Percentiles rank a stretch among this genome's conserved stretches.
phyloP scores from a whole-genome alignment of 2,888 invertebrate genomes.

The Tridacna gigas region DNA sequence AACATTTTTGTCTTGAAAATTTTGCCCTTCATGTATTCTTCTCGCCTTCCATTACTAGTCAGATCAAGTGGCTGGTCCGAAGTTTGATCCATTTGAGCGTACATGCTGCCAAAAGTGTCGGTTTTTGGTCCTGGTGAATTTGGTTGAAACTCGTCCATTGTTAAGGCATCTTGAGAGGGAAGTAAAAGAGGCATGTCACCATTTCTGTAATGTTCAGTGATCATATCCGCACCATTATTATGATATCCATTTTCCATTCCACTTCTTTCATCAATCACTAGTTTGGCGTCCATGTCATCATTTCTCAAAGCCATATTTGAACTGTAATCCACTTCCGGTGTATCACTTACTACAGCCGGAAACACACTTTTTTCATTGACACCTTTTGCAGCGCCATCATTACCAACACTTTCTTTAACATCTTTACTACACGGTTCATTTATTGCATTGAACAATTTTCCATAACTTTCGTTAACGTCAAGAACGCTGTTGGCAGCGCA shows the following conservation, averaged over 20 bases:
- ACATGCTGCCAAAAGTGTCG: not conserved
- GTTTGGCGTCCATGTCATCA: not conserved
- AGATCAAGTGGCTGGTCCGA: constrained; percentile 67
- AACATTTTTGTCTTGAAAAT: constrained; percentile 66
- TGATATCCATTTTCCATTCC: constrained; percentile 17
- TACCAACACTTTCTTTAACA: not conserved
- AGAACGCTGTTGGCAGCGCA: constrained; percentile 36
- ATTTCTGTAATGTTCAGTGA: constrained; percentile 10
- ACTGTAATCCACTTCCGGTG: not conserved
- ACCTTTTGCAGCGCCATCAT: not conserved
- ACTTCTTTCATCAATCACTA: constrained; percentile 5
- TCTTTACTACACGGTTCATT: constrained; percentile 3
- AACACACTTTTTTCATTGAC: not conserved
- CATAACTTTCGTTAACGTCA: not conserved
- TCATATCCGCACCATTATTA: constrained; percentile 3
- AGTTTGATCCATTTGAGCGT: constrained; percentile 33
- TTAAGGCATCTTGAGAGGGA: not conserved
- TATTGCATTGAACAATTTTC: not conserved
- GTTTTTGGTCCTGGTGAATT: not conserved
- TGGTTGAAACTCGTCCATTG: constrained; percentile 22
- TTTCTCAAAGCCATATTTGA: not conserved
- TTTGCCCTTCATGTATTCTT: constrained; percentile 63
- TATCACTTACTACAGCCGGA: not conserved
- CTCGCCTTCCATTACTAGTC: constrained; percentile 52
- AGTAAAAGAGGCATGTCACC: not conserved